These are phyloP conservation scores for Drosophila vallismaia DNA, from an alignment of 2,888 invertebrate genomes.

Conservation along the genomic window DNA sequence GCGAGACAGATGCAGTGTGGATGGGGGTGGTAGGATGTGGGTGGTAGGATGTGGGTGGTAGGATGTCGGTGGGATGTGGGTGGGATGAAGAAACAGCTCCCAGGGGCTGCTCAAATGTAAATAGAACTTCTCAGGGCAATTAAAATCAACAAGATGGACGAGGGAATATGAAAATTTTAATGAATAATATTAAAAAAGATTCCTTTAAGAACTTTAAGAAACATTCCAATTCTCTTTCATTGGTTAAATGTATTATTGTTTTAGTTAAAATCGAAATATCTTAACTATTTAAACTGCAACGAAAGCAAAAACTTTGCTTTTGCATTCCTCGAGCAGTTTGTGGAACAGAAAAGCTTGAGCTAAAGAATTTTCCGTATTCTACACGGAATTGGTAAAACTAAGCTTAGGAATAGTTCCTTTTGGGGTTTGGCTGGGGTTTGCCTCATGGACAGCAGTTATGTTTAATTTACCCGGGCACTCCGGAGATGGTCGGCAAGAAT, in stretches of 20 bases:
- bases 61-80: too few relatives aligned
- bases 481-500: slow-evolving; percentile 8
- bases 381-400: not conserved
- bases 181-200: slow-evolving; percentile 27
- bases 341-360: not conserved
- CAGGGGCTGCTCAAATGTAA: slow-evolving; percentile 44
- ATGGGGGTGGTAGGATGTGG: slow-evolving; percentile 5
- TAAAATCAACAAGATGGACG: slow-evolving; percentile 27
- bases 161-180: slow-evolving; percentile 30
- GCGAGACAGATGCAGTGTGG: slow-evolving; percentile 5
- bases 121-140: slow-evolving; percentile 42
- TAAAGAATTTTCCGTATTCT: slow-evolving; percentile 4
- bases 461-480: slow-evolving; percentile 34
- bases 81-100: slow-evolving; percentile 17
- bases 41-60: slow-evolving; percentile 5
- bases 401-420: slow-evolving; percentile 14
- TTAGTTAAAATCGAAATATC: not conserved
- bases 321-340: not conserved
- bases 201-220: not conserved
- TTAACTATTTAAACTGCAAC: slow-evolving; percentile 2
- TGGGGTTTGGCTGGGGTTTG: slow-evolving; percentile 7
- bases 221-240: not conserved
- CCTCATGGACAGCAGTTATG: slow-evolving; percentile 38
- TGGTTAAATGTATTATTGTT: slow-evolving; percentile 11
- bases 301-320: slow-evolving; percentile 7